Base-by-base conservation (phyloP, 1,140 invertebrate genomes). In the Trachymyrmex cornetzi region DNA sequence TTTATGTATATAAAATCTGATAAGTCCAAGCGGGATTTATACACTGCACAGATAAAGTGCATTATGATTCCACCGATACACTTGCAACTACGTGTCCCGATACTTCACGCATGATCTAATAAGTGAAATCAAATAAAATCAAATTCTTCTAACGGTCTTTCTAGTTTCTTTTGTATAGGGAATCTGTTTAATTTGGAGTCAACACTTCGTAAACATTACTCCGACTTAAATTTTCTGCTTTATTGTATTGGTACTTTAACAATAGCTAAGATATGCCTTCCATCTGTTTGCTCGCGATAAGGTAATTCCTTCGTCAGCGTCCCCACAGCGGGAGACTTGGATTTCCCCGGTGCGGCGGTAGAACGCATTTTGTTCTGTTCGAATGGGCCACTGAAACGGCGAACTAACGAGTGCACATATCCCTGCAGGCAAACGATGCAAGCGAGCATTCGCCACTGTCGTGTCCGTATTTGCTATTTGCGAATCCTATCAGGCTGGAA, bases 231-330 rank as follows among this genome's bases (percentile, higher is more conserved):
- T 27, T 71, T 16, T 44, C 2, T 2, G 22, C 6, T 19, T 9
- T 30, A 53, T 4, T 22, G 44, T 71, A 71, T 67, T 3, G 6
- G 7, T 57, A 50, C 48, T 57, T 16, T 19, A n/a, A 27, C 6
- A 14, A 11, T 16, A 9, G 12, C 30, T 66, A 82, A 90, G 59
- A 74, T 87, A n/a, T 82, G 19, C 1, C 66, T 34, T 63, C 27
- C 57, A n/a, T 67, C 87, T 90, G 85, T 90, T 90, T 87, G 66
- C 53, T 77, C 44, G 24, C 59, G 88, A 84, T 87, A 89, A 89
- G 16, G 19, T 19, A 14, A n/a, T 14, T 85, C 66, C 79, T 85
- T 19, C 38, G 55, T 55, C 59, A 38, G n/a, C 34, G 79, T 61
- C 61, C 55, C 44, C 44, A 61, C 84, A 74, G 66, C 30, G 30